phyloP scores from a whole-genome alignment of 2,797 vertebrate species.

The Diplodus sargus region DNA sequence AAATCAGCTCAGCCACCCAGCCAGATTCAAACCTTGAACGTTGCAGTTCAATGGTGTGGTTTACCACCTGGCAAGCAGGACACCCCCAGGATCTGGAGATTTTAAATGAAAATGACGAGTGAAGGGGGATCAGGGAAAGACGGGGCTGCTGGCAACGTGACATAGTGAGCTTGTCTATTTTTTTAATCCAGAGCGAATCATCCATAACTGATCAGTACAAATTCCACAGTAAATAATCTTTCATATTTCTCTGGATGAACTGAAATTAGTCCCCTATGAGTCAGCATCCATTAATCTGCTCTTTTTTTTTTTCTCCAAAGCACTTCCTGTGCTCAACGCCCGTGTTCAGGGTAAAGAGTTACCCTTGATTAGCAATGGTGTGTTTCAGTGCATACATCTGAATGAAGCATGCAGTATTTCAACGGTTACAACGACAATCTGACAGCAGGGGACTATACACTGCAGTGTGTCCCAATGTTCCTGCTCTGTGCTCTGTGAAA shows the following conservation, averaged over 20 bases:
- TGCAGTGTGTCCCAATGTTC: neutral
- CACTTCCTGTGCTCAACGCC: neutral
- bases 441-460: neutral
- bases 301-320: neutral
- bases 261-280: neutral
- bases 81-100: neutral
- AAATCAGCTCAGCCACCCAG: neutral
- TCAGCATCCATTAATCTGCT: neutral
- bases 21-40: neutral
- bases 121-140: neutral
- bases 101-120: conserved; percentile 6
- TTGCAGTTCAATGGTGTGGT: neutral
- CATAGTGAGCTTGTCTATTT: neutral
- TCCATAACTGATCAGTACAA: neutral
- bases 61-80: neutral
- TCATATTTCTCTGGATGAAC: neutral
- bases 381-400: neutral
- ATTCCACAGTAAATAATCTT: neutral
- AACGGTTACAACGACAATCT: neutral
- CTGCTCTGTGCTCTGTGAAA: neutral
- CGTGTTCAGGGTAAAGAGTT: too few species aligned
- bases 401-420: neutral
- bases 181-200: neutral
- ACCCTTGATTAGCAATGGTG: neutral
- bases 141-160: neutral